Conservation (phyloP, 92 coral and sea anemone species). For the Umimayanthus chanpuru region DNA sequence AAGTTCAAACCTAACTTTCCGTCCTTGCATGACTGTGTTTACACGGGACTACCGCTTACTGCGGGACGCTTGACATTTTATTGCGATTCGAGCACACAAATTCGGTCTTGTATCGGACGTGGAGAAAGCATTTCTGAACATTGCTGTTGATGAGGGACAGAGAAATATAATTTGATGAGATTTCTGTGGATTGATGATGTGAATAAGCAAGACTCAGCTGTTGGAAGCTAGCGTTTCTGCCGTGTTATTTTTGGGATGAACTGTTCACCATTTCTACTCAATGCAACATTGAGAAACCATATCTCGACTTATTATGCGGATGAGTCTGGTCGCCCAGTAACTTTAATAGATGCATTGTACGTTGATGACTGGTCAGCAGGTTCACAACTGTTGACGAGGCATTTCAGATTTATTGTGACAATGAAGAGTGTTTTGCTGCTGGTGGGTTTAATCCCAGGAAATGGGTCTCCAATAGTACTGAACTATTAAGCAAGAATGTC, state of each 20-base stretch:
- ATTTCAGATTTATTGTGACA: conserved; percentile 26
- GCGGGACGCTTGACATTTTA: conserved; percentile 51
- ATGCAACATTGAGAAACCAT: conserved; percentile 63
- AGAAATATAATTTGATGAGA: conserved; percentile 61
- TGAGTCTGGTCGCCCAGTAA: conserved; percentile 29
- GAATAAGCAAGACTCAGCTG: no score
- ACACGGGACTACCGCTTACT: conserved; percentile 52
- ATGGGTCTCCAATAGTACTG: conserved; percentile 7
- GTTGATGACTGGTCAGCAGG: conserved; percentile 70
- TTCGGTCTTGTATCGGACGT: conserved; percentile 51
- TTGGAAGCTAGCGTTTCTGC: conserved; percentile 25
- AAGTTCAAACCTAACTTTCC: conserved; percentile 33
- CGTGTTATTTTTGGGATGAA: conserved; percentile 68
- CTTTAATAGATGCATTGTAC: conserved; percentile 46
- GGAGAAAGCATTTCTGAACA: conserved; percentile 58
- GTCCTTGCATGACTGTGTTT: conserved; percentile 10
- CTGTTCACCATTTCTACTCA: conserved; percentile 68
- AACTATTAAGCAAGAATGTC: conserved; percentile 43
- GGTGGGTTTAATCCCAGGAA: no score
- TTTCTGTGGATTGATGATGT: conserved; percentile 9
- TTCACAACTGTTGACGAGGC: conserved; percentile 48
- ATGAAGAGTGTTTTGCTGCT: conserved; percentile 53
- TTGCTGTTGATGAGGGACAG: conserved; percentile 52
- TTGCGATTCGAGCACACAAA: conserved; percentile 58
- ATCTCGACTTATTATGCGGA: conserved; percentile 41